phyloP scores from a whole-genome alignment of 2,797 vertebrate species.

The Phalanger gymnotis region DNA sequence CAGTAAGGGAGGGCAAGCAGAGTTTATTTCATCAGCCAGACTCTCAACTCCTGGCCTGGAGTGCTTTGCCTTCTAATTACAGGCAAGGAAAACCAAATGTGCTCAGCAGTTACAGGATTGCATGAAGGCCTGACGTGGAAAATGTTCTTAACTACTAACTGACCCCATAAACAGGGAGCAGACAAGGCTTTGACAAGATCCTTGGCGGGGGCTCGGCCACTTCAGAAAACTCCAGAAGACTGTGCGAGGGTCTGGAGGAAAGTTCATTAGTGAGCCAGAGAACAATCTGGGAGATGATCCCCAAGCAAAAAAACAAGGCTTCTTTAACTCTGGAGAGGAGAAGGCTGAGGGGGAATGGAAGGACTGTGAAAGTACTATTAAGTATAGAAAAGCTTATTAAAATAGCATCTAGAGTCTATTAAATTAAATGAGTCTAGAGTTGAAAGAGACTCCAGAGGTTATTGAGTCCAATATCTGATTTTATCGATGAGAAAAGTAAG shows the following conservation, averaged over 20 bases:
- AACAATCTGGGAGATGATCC: not conserved
- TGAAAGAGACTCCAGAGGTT: not conserved
- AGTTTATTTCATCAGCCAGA: slow-evolving; percentile 12
- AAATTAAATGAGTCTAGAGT: not conserved
- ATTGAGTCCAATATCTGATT: not conserved
- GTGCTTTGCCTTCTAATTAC: not conserved
- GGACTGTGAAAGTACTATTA: not conserved
- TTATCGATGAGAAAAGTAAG: not conserved
- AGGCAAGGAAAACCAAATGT: not conserved
- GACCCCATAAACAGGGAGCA: not conserved
- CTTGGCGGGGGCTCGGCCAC: not conserved
- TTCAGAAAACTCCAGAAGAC: not conserved
- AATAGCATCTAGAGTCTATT: not conserved
- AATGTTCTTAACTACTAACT: not conserved
- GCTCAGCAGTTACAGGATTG: not conserved
- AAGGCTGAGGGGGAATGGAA: not conserved
- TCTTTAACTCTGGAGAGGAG: not conserved
- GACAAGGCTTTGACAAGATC: not conserved
- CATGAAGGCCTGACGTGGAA: not conserved
- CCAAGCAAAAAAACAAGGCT: not conserved
- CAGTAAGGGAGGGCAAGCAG: not conserved
- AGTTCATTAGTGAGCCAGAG: not conserved
- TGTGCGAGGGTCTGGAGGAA: not conserved
- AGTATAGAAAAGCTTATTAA: not conserved
- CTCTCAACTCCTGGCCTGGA: slow-evolving; percentile 16